Base-by-base conservation (phyloP, 2,113 vertebrate species). In the Pandion haliaetus region DNA sequence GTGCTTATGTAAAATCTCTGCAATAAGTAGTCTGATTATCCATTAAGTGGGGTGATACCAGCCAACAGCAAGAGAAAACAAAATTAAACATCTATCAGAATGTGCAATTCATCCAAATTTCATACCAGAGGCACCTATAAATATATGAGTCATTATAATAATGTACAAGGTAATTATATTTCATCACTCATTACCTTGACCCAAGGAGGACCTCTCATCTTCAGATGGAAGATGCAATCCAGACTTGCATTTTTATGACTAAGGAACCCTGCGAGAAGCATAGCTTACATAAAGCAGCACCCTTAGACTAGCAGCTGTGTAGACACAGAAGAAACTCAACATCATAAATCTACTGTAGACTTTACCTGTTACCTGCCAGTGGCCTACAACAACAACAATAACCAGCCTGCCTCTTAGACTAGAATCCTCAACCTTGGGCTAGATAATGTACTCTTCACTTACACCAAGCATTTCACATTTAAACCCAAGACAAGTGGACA, bases 131-230 rank as follows among this genome's bases (percentile, higher is more conserved):
- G 69, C 86, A 94, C 88, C 86, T 91, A 92, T 73, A 97, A 96
- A 93, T 93, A 96, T 72, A 93, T 93, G 90, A 97, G 91, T 97
- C 97, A 97, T 95, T 94, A 95, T 95, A 90, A 92, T 94, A 96
- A 96, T 77, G 62, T 85, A 95, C 52, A 95, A 94, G 69, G 89
- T 95, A 97, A 97, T 97, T 95, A 47, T 73, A 93, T 94, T 94
- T 94, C 88, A 93, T 90, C 94, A 95, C 62, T 95, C 92, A 91
- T 94, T 97, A 96, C 92, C 89, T 91, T 96, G 95, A 96, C 92
- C 90, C n/a, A 29, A 70, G 49, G 38, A 88, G 38, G 73, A 90
- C 84, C 71, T 92, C 84, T 91, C 66, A 92, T 96, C 71, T 91
- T 93, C 88, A 93, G 67, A 91, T 12, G 44, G 85, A 89, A 95